Evolutionary conservation across 2,797 vertebrate species (phyloP).

Genomic region (Melanotaenia maccullochi): DNA sequence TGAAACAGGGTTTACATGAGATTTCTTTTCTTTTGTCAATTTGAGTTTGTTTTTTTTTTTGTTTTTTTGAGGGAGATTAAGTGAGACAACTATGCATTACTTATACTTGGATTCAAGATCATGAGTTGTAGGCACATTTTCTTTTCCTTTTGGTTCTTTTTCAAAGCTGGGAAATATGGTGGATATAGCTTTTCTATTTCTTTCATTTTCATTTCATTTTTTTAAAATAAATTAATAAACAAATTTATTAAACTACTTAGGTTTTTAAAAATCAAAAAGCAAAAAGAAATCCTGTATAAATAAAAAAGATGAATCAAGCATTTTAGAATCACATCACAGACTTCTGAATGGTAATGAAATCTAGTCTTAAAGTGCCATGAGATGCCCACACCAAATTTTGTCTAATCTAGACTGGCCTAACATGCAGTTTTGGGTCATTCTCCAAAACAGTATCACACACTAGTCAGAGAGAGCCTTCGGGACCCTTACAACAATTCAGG

Average conservation of each 20-base stretch:
- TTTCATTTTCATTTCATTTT: too few relatives aligned
- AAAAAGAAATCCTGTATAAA: background rate
- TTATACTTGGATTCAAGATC: conserved; percentile 41
- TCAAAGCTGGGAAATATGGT: background rate
- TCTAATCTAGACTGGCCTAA: too few relatives aligned
- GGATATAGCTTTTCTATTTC: background rate
- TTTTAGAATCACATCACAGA: background rate
- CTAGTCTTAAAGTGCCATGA: background rate
- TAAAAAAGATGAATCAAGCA: background rate
- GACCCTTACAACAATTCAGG: background rate
- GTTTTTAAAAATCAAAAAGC: background rate
- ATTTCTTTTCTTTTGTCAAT: conserved; percentile 41
- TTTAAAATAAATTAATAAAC: too few relatives aligned
- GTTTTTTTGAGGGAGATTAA: conserved; percentile 45
- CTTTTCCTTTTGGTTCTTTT: background rate
- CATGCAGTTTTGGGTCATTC: background rate
- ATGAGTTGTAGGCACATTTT: background rate
- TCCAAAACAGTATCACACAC: background rate
- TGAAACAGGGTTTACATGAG: conserved; percentile 50
- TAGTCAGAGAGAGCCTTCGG: background rate
- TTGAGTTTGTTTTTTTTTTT: conserved; percentile 4
- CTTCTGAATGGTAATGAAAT: background rate
- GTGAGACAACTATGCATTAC: conserved; percentile 46
- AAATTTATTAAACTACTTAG: too few relatives aligned
- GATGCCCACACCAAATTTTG: background rate